Evolutionary conservation across 2,113 vertebrate species (phyloP), one percentile per base, ranked within the genome.

Genomic region (Gallinago paraguaiae): DNA sequence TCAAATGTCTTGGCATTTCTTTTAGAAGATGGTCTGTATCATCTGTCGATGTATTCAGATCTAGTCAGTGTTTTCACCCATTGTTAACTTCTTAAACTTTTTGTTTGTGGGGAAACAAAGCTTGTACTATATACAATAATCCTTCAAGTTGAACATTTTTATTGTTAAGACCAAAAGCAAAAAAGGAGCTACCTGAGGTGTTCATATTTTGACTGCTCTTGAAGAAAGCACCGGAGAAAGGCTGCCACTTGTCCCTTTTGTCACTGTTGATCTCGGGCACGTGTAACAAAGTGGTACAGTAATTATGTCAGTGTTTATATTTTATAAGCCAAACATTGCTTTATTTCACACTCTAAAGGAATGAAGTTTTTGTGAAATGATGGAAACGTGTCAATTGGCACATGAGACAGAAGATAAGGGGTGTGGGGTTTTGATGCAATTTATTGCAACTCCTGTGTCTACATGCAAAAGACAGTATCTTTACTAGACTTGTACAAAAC

Each of bases 371-470:
- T 50, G 8, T 57, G 48, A 87, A 82, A 24, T 51, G 72, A 53
- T 27, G 50, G 51, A 33, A 72, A 39, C 4, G 1, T 68, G 2
- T 69, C 35, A 33, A 1, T 41, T 82, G 39, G 15, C 2, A 0
- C 9, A 8, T 67, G 39, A 3, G 84, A 17, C 11, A 41, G 25
- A 61, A 51, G n/a, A 43, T 4, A 16, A 43, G 11, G 2, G 54
- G 1, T 56, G 15, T 13, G 25, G 0, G 0, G 23, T 35, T 88
- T 74, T 20, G 27, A 13, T 75, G 39, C 7, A 20, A 3, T 75
- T 79, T 64, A 25, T 74, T 79, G 9, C 13, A 37, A 19, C 41
- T 92, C 30, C 28, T 11, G 2, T 59, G 17, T 57, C 35, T 60
- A 9, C 9, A 7, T 64, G 53, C 24, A 56, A 13, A 82, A 74